phyloP scores from a whole-genome alignment of 2,113 vertebrate species.

The Ceyx margarethae region DNA sequence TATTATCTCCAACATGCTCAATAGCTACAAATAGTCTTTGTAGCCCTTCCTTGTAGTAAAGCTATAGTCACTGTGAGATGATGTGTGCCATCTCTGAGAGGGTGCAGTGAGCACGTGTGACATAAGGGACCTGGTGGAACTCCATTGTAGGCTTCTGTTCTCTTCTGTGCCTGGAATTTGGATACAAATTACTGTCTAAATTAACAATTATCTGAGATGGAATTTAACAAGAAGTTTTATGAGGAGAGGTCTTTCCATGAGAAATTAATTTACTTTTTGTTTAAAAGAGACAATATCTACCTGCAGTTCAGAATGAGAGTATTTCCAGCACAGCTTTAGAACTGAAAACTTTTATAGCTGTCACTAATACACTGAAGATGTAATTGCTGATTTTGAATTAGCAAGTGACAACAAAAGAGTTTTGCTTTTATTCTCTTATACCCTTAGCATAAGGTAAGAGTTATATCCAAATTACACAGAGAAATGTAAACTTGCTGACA shows the following conservation, averaged over 20 bases:
- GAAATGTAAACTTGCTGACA: background rate
- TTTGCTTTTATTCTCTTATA: background rate
- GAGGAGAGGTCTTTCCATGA: background rate
- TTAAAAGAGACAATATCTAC: background rate
- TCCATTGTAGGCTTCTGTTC: background rate
- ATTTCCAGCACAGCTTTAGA: background rate
- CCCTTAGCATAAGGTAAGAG: background rate
- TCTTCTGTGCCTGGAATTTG: background rate
- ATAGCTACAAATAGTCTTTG: background rate
- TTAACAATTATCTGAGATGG: background rate
- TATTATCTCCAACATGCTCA: background rate
- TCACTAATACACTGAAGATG: background rate
- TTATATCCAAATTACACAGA: background rate
- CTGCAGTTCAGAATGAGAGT: background rate
- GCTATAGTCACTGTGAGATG: accelerated
- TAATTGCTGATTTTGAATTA: background rate
- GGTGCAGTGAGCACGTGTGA: accelerated
- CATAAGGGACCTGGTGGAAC: background rate
- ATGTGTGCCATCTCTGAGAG: background rate
- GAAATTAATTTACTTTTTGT: background rate
- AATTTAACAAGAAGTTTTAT: background rate
- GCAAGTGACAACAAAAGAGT: background rate
- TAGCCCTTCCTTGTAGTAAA: background rate
- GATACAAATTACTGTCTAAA: background rate
- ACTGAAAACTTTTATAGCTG: background rate